A percentile compares a stretch with the other conserved stretches of the same genome.
Evolutionary conservation across 2,113 vertebrate species (phyloP).

Genomic region (Columba janthina): DNA sequence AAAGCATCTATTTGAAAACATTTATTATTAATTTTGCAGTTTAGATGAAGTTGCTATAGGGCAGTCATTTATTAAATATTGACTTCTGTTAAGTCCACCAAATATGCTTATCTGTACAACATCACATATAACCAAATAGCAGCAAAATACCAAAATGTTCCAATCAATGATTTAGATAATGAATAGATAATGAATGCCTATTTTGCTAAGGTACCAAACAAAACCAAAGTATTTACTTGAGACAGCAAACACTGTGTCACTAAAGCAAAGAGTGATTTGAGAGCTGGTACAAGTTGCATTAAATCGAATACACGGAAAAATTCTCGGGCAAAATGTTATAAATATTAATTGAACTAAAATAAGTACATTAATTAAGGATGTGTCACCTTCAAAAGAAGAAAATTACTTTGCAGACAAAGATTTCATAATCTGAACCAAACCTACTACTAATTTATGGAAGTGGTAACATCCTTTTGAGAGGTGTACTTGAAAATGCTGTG

Average conservation of each 20-base stretch:
- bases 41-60: conserved; percentile 60
- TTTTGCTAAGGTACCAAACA: conserved; percentile 5
- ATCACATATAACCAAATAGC: neutral
- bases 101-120: conserved; percentile 5
- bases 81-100: conserved; percentile 22
- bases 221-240: neutral
- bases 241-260: neutral
- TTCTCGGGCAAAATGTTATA: neutral
- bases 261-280: conserved; percentile 33
- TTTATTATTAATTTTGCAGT: conserved; percentile 73
- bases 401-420: neutral
- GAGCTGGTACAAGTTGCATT: neutral
- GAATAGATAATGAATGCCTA: neutral
- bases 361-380: conserved; percentile 22
- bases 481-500: neutral
- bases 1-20: conserved; percentile 69
- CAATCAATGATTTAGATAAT: neutral
- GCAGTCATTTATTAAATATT: conserved; percentile 70
- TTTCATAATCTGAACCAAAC: neutral
- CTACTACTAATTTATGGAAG: neutral
- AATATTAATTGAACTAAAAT: conserved; percentile 54
- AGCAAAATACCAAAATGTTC: conserved; percentile 3
- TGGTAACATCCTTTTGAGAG: neutral
- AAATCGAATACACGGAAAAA: neutral
- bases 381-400: neutral